These are phyloP conservation scores for Nesometra sesokonis DNA, from an alignment of 35 echinoderm and acorn worm species.

Conservation along the genomic window DNA sequence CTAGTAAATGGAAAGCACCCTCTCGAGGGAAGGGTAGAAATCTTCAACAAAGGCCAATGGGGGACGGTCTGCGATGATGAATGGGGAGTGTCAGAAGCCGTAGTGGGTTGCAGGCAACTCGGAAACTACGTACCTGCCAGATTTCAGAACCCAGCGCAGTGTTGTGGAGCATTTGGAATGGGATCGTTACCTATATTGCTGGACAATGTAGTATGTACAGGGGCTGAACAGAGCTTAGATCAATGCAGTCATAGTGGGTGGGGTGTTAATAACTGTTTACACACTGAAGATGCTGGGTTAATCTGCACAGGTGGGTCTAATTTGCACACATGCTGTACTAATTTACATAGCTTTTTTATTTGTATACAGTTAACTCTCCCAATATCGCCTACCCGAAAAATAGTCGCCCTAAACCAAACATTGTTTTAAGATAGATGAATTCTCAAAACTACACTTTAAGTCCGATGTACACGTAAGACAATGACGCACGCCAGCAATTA, in stretches of 20 bases:
- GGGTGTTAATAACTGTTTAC: background rate
- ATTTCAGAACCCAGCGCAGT: background rate
- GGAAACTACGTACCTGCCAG: background rate
- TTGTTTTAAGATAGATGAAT: too few relatives aligned
- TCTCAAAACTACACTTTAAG: too few relatives aligned
- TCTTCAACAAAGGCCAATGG: background rate
- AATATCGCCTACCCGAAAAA: too few relatives aligned
- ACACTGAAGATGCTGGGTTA: background rate
- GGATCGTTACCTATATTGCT: background rate
- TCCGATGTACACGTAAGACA: too few relatives aligned
- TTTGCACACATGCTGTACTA: background rate
- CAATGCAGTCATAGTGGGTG: background rate
- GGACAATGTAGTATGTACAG: background rate
- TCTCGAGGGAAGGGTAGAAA: background rate
- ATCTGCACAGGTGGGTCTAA: background rate
- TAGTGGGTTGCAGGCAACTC: background rate
- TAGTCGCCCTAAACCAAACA: too few relatives aligned
- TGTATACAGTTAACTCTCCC: background rate
- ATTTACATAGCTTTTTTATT: background rate
- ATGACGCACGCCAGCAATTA: too few relatives aligned
- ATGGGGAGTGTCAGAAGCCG: background rate
- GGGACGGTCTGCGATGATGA: conserved; percentile 4
- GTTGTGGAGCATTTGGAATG: background rate
- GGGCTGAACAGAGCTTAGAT: background rate
- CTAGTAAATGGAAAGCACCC: background rate